Evolutionary conservation across 2,113 vertebrate species (phyloP).

Genomic region (Numenius arquata): DNA sequence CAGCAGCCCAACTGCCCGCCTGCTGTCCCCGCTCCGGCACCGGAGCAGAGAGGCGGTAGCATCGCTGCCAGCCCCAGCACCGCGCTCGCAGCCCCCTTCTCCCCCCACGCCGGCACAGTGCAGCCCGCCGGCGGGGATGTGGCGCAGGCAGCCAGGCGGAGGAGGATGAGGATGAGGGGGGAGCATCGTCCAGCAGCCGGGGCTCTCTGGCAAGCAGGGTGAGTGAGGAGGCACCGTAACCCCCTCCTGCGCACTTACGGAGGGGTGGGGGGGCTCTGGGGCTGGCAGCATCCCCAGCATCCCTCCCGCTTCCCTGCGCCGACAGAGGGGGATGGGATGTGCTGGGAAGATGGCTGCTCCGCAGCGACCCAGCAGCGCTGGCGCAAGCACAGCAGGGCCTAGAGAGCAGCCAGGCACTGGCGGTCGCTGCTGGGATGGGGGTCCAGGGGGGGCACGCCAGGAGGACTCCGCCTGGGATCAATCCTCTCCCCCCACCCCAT

Average conservation of each 20-base stretch:
- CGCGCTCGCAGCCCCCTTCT: not conserved
- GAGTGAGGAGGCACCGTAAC: not conserved
- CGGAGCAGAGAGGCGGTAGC: not conserved
- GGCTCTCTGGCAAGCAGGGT: not conserved
- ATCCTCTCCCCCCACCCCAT: not conserved
- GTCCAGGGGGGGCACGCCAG: not conserved
- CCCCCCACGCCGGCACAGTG: not conserved
- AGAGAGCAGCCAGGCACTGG: not conserved
- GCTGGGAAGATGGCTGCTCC: constrained; percentile 53
- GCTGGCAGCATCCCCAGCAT: constrained; percentile 10
- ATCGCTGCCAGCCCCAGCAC: not conserved
- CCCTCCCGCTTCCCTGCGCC: constrained; percentile 10
- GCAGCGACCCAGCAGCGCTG: not conserved
- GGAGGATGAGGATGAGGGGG: not conserved
- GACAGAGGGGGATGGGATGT: constrained; percentile 49
- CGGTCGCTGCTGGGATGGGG: not conserved
- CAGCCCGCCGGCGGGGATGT: not conserved
- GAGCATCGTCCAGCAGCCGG: not conserved
- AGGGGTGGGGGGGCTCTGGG: not conserved
- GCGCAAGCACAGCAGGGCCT: not conserved
- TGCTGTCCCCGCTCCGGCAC: not conserved
- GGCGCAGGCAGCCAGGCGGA: not conserved
- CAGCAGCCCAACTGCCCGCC: not conserved
- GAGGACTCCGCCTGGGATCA: not conserved
- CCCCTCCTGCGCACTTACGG: not conserved